Base-by-base conservation (phyloP, 2,113 vertebrate genomes). In the Trinectes maculatus region DNA sequence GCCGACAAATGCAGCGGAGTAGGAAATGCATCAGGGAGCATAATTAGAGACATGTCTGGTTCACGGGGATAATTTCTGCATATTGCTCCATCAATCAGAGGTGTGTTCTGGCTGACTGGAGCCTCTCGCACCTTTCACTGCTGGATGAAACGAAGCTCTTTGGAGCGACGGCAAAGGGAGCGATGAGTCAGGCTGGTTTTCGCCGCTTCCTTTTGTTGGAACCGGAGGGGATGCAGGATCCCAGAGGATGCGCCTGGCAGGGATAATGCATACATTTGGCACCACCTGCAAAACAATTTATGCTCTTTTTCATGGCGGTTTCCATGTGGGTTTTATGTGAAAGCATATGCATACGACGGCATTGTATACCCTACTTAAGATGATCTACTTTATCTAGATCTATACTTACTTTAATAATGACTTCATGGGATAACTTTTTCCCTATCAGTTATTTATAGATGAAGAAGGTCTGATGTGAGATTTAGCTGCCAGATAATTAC, bases 181-280 rank as follows among this genome's bases (percentile, higher is more conserved):
- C 47, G 29, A 37, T 53, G 44, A 63, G 55, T 18, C 61, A 22
- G 15, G 18, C 43, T 68, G 63, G 16, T 72, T 70, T n/a, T 55
- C 31, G 25, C 22, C 47, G 55, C 51, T 61, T 29, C 37, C 25
- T 44, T 59, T 13, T 48, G 47, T 28, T 47, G 26, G 43, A 65
- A 55, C n/a, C 46, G 62, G 49, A 55, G n/a, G 34, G 31, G 78
- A 57, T 19, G 12, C 36, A 37, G 13, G 62, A 60, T 79, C 77
- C 72, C 64, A 44, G n/a, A 60, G 78, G 80, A 77, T 8, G 42
- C 39, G n/a, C 10, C 74, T 85, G 82, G 80, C 82, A 65, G 63
- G 33, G 42, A 73, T 22, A 40, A 52, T 36, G 31, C 77, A 80
- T 65, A 56, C 40, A 77, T 83, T 79, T 85, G 79, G 71, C 79